phyloP scores from a whole-genome alignment of 2,797 vertebrate genomes.

The Microchirus variegatus region DNA sequence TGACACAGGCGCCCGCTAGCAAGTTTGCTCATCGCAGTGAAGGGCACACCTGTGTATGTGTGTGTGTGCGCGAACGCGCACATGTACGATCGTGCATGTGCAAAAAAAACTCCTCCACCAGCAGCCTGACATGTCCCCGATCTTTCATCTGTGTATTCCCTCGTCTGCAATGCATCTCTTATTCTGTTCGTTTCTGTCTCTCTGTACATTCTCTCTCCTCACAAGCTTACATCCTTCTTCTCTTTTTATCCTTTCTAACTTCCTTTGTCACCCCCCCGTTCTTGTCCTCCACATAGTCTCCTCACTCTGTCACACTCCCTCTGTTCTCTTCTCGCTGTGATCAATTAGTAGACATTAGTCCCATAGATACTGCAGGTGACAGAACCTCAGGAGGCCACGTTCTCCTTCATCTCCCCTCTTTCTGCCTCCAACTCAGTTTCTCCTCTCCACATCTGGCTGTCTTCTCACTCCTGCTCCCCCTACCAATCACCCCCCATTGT shows the following conservation, averaged over 20 bases:
- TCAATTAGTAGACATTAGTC: constrained; percentile 82
- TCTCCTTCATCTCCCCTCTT: constrained; percentile 66
- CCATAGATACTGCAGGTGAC: constrained; percentile 76
- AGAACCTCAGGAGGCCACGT: constrained; percentile 63
- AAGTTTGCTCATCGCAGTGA: constrained; percentile 70
- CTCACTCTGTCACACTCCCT: constrained; percentile 63
- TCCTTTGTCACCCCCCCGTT: constrained; percentile 36
- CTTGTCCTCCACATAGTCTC: constrained; percentile 51
- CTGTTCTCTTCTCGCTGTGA: constrained; percentile 67
- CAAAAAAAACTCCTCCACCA: constrained; percentile 45
- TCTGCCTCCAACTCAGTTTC: constrained; percentile 45
- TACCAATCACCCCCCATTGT: constrained; percentile 10
- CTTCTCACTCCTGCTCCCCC: constrained; percentile 51
- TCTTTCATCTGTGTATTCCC: constrained; percentile 48
- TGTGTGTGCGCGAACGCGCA: constrained; percentile 15
- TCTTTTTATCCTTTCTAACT: constrained; percentile 33
- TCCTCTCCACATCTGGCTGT: constrained; percentile 61
- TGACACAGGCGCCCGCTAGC: constrained; percentile 72
- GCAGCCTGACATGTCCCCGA: constrained; percentile 51
- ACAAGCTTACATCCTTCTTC: constrained; percentile 18
- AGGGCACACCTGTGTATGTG: constrained; percentile 60
- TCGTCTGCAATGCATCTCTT: constrained; percentile 15
- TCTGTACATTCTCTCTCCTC: constrained; percentile 25
- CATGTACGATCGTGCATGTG: constrained; percentile 1
- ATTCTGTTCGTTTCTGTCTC: constrained; percentile 10